A percentile compares a stretch with the other conserved stretches of the same genome.
These are phyloP conservation scores for Elysia crispata DNA, from an alignment of 2,888 invertebrate species.

Conservation along the genomic window DNA sequence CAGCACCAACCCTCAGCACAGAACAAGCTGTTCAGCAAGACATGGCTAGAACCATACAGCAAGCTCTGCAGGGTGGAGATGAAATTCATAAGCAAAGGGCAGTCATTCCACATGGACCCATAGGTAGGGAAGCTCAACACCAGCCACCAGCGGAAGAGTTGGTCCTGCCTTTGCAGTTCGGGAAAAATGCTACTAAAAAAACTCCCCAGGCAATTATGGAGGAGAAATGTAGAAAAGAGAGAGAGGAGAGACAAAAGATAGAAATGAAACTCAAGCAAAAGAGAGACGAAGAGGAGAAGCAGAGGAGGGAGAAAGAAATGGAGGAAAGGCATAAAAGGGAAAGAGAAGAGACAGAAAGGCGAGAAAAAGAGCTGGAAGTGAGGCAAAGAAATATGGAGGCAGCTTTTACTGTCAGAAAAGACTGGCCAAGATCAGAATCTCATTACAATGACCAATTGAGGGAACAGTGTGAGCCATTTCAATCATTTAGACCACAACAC, in stretches of 20 bases:
- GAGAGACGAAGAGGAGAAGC: too few relatives aligned
- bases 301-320: too few relatives aligned
- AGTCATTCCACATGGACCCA: too few relatives aligned
- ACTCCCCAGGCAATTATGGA: slow-evolving; percentile 20
- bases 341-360: background rate
- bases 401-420: too few relatives aligned
- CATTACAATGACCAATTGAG: too few relatives aligned
- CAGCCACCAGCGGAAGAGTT: slow-evolving; percentile 5
- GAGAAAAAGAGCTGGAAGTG: background rate
- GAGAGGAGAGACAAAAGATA: background rate
- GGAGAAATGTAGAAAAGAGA: slow-evolving; percentile 5
- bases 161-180: slow-evolving; percentile 39
- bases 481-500: too few relatives aligned
- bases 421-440: too few relatives aligned
- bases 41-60: slow-evolving; percentile 35
- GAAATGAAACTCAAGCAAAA: background rate
- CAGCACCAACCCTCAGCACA: background rate
- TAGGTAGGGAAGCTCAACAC: background rate
- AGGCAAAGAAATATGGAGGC: too few relatives aligned
- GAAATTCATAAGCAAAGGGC: too few relatives aligned
- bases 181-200: slow-evolving; percentile 40
- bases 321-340: too few relatives aligned
- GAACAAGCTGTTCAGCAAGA: slow-evolving; percentile 42
- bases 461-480: too few relatives aligned
- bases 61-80: background rate